These are phyloP conservation scores for Sapayoa aenigma DNA, from an alignment of 2,113 vertebrate genomes.

Conservation along the genomic window DNA sequence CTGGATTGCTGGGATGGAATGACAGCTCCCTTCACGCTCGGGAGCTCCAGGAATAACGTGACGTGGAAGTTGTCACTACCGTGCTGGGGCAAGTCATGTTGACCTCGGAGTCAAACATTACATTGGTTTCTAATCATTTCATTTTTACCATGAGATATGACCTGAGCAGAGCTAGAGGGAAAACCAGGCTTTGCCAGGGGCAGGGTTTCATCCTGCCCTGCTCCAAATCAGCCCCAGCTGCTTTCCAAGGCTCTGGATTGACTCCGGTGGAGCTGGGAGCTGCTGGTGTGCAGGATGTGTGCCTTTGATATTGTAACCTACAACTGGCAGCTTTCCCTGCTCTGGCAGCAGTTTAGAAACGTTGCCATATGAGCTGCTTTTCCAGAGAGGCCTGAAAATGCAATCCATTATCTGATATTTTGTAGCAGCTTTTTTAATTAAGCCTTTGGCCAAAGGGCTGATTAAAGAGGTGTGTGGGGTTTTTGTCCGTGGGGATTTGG, in stretches of 20 bases:
- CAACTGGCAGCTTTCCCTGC: slow-evolving; percentile 1
- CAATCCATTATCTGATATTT: slow-evolving; percentile 37
- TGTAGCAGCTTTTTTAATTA: slow-evolving; percentile 51
- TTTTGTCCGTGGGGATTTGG: background rate
- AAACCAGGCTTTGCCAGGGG: background rate
- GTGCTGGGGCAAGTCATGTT: accelerated
- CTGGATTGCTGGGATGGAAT: background rate
- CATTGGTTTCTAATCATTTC: accelerated
- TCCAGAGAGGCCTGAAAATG: slow-evolving; percentile 34
- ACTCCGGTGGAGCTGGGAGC: background rate
- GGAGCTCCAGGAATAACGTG: background rate
- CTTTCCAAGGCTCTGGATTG: background rate
- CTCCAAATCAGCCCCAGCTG: background rate
- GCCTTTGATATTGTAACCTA: background rate
- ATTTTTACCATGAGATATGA: accelerated
- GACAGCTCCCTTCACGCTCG: accelerated
- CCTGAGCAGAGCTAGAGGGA: background rate
- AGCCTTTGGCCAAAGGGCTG: background rate
- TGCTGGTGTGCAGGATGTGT: background rate
- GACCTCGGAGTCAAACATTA: background rate
- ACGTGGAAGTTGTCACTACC: background rate
- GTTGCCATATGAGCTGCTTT: background rate
- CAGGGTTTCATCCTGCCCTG: background rate
- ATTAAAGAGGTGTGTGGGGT: background rate
- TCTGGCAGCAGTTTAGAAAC: background rate